phyloP scores from a whole-genome alignment of 2,888 invertebrate species.

The Hirtodrosophila cameraria region DNA sequence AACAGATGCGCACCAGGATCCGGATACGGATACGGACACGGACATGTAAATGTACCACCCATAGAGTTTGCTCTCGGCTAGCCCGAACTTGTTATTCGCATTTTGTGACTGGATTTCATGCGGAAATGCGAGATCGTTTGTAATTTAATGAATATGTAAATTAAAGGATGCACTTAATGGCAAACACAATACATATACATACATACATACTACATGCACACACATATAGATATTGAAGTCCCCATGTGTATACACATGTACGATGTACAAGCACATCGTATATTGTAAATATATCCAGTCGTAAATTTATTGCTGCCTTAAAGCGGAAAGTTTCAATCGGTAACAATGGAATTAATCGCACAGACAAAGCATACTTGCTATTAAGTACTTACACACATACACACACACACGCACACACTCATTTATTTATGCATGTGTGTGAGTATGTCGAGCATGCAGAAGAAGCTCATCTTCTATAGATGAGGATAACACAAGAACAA shows the following conservation, averaged over 20 bases:
- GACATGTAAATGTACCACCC: slow-evolving; percentile 22
- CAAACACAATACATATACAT: slow-evolving; percentile 23
- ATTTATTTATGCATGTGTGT: slow-evolving; percentile 54
- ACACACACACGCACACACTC: slow-evolving; percentile 3
- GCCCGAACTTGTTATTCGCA: slow-evolving; percentile 18
- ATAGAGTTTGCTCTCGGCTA: not conserved
- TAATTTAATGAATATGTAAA: slow-evolving; percentile 79
- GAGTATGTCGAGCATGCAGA: slow-evolving; percentile 50
- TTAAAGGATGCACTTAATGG: slow-evolving; percentile 76
- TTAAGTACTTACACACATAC: slow-evolving; percentile 50
- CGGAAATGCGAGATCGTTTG: slow-evolving; percentile 63
- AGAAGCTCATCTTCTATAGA: slow-evolving; percentile 19
- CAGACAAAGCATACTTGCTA: slow-evolving; percentile 52
- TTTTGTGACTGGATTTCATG: slow-evolving; percentile 51
- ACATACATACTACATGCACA: slow-evolving; percentile 8
- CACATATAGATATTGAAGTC: not conserved
- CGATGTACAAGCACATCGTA: slow-evolving; percentile 20
- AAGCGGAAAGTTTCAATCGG: slow-evolving; percentile 75
- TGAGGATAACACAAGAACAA: slow-evolving; percentile 49
- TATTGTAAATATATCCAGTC: slow-evolving; percentile 48
- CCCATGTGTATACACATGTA: slow-evolving; percentile 30
- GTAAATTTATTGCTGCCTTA: slow-evolving; percentile 76
- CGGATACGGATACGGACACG: slow-evolving; percentile 18
- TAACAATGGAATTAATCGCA: slow-evolving; percentile 78
- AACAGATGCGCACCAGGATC: slow-evolving; percentile 11